Evolutionary conservation across 2,797 vertebrate species (phyloP).

Genomic region (Buphagus erythrorhynchus): DNA sequence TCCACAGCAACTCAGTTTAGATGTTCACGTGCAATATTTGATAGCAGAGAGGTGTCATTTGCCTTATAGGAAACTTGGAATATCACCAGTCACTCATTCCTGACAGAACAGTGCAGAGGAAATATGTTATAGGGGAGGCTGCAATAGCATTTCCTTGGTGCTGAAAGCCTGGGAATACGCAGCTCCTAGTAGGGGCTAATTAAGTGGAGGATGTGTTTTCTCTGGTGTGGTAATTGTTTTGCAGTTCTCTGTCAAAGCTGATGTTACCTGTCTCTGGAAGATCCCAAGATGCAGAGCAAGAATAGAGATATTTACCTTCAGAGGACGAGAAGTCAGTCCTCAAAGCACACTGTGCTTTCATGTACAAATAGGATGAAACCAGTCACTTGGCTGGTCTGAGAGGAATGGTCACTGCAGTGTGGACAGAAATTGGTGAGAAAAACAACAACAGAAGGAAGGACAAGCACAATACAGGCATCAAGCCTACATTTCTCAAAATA

Average conservation of each 20-base stretch:
- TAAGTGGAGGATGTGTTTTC: background rate
- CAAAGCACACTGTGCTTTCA: background rate
- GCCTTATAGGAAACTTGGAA: background rate
- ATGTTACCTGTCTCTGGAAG: background rate
- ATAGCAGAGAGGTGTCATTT: background rate
- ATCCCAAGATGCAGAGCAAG: background rate
- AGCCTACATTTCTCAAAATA: background rate
- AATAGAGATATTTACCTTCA: background rate
- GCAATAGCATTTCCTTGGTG: background rate
- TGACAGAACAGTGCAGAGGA: background rate
- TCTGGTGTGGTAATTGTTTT: background rate
- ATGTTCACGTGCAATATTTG: background rate
- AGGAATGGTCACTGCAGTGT: background rate
- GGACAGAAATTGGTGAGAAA: background rate
- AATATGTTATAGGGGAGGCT: background rate
- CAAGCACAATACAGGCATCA: background rate
- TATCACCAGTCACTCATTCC: background rate
- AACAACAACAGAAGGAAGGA: background rate
- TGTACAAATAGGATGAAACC: background rate
- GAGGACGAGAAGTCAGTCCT: background rate
- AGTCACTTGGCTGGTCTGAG: background rate
- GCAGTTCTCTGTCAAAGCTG: background rate
- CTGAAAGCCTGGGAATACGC: background rate
- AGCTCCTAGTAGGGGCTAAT: background rate
- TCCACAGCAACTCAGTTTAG: background rate